phyloP scores from a whole-genome alignment of 2,113 vertebrate species.

The Planiliza haematocheilus region DNA sequence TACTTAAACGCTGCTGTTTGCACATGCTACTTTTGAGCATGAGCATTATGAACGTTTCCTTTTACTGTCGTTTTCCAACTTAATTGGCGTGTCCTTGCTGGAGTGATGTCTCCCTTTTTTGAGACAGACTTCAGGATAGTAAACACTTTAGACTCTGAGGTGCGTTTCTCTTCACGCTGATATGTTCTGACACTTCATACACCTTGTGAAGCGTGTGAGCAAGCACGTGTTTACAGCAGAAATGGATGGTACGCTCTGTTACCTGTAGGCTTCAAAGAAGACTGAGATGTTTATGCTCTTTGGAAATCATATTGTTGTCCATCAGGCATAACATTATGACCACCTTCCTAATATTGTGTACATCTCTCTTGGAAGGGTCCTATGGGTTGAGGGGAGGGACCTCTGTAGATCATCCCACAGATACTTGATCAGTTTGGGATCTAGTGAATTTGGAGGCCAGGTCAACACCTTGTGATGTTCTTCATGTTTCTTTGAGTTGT shows the following conservation, averaged over 20 bases:
- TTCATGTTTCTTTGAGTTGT: too few relatives aligned
- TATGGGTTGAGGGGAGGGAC: too few relatives aligned
- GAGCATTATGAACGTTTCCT: slow-evolving; percentile 9
- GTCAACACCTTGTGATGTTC: too few relatives aligned
- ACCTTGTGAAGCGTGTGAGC: slow-evolving; percentile 29
- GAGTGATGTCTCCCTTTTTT: slow-evolving; percentile 52
- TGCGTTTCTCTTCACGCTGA: slow-evolving; percentile 42
- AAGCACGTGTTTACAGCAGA: slow-evolving; percentile 58
- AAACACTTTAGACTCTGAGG: slow-evolving; percentile 22
- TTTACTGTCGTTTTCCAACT: slow-evolving; percentile 25
- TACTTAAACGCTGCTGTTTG: slow-evolving; percentile 20
- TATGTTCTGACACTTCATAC: slow-evolving; percentile 43
- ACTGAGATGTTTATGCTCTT: slow-evolving; percentile 47
- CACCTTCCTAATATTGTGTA: too few relatives aligned
- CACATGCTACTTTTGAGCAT: slow-evolving; percentile 37
- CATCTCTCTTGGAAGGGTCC: too few relatives aligned
- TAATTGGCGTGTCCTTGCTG: slow-evolving; percentile 41
- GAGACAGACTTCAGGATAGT: slow-evolving; percentile 26
- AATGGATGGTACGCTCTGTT: slow-evolving; percentile 26
- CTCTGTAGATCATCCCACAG: too few relatives aligned
- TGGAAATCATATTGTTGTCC: slow-evolving; percentile 33
- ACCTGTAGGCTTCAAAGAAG: slow-evolving; percentile 63
- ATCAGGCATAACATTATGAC: slow-evolving; percentile 21
- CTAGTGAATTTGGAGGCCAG: too few relatives aligned
- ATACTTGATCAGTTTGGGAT: too few relatives aligned